Evolutionary conservation across 2,113 vertebrate genomes (phyloP), one percentile per base, ranked within the genome.

Genomic region (Anoplopoma fimbria): DNA sequence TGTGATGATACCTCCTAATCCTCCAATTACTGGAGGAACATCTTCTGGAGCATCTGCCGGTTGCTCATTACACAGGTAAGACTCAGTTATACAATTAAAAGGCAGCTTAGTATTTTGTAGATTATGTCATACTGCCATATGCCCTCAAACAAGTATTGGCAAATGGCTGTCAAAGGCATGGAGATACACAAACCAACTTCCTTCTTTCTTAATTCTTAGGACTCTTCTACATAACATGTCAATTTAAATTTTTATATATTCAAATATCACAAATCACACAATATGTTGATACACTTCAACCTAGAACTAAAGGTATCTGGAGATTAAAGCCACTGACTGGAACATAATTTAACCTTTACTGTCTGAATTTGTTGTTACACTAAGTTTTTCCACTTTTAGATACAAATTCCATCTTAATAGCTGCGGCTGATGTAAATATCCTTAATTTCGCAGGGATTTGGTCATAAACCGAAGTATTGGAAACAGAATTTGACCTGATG

Each of bases 1-100:
- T 86, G 81, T 29, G 45, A 86, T 81, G 81, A 85, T 92, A 85
- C 79, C 33, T 80, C 69, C 79, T 89, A 82, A 92, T 87, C 88
- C 86, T 60, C 69, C 71, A 85, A 86, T 91, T 91, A 91, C 71
- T 71, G 77, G 63, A 87, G 79, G 72, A 91, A 79, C 78, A 88
- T 92, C 81, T 85, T 78, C 36, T 63, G 75, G 78, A 81, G 86
- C 81, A 88, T 91, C 91, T 89, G 77, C 72, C 1, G 23, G 53
- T 83, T 61, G 4, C 69, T 84, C 74, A 85, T 90, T 88, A 88
- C 82, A 77, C 84, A 91, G 87, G 86, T 89, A 75, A 85, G 69
- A 77, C 70, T 69, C 36, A n/a, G 68, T 79, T 73, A 83, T 68
- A 78, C 68, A 88, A 88, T 89, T 89, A 89, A 71, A 88, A 84